These are phyloP conservation scores for Dolichallabes microphthalmus DNA, from an alignment of 2,113 vertebrate species.

Conservation along the genomic window DNA sequence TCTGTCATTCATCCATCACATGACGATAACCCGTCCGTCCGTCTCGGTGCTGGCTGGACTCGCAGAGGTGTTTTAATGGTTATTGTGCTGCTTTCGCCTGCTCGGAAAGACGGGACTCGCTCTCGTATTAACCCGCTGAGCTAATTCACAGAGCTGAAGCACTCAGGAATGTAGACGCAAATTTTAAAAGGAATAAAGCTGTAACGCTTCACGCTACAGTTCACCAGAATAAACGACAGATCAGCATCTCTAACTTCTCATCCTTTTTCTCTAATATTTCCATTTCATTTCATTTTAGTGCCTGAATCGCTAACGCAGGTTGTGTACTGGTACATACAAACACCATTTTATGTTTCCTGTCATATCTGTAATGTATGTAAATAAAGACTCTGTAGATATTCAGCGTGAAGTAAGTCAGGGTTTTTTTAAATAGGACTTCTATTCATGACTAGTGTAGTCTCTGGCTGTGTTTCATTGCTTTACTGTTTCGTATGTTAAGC, in stretches of 20 bases:
- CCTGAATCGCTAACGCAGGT: slow-evolving; percentile 14
- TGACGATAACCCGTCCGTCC: slow-evolving; percentile 27
- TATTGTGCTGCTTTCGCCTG: slow-evolving; percentile 30
- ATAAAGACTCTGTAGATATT: not conserved
- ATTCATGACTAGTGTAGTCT: not conserved
- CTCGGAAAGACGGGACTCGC: slow-evolving; percentile 24
- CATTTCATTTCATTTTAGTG: not conserved
- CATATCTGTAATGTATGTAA: not conserved
- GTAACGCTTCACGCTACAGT: not conserved
- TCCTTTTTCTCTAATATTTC: not conserved
- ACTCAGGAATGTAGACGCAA: slow-evolving; percentile 32
- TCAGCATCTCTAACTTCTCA: slow-evolving; percentile 6
- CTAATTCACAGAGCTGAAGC: slow-evolving; percentile 12
- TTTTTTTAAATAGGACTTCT: slow-evolving; percentile 11
- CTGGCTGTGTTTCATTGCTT: slow-evolving; percentile 11
- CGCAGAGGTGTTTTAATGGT: slow-evolving; percentile 25
- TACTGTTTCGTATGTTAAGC: slow-evolving; percentile 36
- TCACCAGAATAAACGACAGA: not conserved
- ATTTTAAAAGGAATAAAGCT: not conserved
- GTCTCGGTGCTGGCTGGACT: slow-evolving; percentile 30
- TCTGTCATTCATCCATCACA: slow-evolving; percentile 23
- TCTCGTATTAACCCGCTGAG: slow-evolving; percentile 32
- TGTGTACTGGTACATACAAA: not conserved
- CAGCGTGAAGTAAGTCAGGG: not conserved
- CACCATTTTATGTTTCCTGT: not conserved